phyloP scores from a whole-genome alignment of 2,797 vertebrate genomes.

The Orestias chungarensis region DNA sequence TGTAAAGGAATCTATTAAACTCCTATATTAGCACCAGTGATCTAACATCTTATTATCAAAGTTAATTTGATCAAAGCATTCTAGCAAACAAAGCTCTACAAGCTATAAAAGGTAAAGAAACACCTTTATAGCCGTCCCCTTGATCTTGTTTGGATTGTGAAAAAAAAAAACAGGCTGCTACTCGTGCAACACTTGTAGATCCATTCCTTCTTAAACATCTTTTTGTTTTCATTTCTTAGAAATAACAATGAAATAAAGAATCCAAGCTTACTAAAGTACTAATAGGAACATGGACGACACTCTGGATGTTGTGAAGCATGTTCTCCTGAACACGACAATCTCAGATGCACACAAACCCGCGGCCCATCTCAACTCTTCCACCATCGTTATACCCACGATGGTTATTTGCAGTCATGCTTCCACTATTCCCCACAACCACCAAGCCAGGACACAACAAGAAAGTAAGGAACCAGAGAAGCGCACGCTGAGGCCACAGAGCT shows the following conservation, averaged over 20 bases:
- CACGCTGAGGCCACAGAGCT: conserved; percentile 47
- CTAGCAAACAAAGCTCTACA: background rate
- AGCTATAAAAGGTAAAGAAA: background rate
- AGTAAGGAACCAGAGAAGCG: conserved; percentile 61
- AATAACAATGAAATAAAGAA: background rate
- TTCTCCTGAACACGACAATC: conserved; percentile 49
- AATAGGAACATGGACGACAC: conserved; percentile 5
- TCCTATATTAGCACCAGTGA: background rate
- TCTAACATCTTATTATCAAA: conserved; percentile 8
- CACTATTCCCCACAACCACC: conserved; percentile 33
- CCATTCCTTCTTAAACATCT: background rate
- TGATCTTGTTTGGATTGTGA: background rate
- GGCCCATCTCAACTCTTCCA: conserved; percentile 70
- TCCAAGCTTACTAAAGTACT: background rate
- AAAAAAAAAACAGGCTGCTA: conserved; percentile 2
- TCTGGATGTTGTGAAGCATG: conserved; percentile 13
- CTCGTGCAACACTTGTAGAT: conserved; percentile 4
- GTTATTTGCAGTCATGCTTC: conserved; percentile 67
- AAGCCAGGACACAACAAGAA: conserved; percentile 55
- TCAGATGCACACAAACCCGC: conserved; percentile 47
- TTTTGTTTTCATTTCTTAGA: background rate
- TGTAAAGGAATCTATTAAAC: background rate
- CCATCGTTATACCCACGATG: conserved; percentile 68
- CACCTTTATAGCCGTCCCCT: background rate
- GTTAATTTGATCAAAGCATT: conserved; percentile 1